Conservation (phyloP, 2,113 vertebrate species). For the Struthidea cinerea region DNA sequence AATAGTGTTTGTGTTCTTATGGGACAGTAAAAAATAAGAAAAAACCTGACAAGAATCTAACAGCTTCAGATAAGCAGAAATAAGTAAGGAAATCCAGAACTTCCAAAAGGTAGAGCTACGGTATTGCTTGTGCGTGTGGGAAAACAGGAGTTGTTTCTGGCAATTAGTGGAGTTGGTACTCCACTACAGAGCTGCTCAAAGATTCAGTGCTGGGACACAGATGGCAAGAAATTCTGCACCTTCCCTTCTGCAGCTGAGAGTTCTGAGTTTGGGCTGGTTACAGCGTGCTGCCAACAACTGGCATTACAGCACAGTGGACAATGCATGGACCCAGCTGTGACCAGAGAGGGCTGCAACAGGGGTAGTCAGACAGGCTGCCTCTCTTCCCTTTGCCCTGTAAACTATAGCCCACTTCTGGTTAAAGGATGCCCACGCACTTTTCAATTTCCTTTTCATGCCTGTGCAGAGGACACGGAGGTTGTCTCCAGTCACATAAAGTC, state of each 20-base stretch:
- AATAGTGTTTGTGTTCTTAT: background rate
- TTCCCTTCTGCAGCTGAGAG: background rate
- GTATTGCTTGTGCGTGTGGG: background rate
- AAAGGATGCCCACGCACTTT: background rate
- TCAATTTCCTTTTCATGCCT: background rate
- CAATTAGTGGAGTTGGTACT: background rate
- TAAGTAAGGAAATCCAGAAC: background rate
- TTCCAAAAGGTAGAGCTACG: background rate
- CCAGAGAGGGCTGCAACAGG: background rate
- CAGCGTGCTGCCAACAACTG: accelerated
- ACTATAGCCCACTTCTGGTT: accelerated
- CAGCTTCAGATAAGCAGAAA: background rate
- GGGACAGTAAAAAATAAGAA: background rate
- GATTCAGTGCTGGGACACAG: background rate
- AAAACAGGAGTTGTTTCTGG: background rate
- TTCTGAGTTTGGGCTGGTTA: background rate
- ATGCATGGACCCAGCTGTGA: accelerated
- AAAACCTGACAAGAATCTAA: background rate
- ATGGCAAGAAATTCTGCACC: background rate
- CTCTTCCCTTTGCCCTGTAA: background rate
- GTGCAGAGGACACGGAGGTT: background rate
- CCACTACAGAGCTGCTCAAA: accelerated
- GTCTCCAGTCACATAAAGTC: background rate
- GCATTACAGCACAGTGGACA: too few species aligned
- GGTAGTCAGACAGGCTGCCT: too few species aligned